Conservation (phyloP, 2,113 vertebrate genomes). For the Malurus alboscapulatus region DNA sequence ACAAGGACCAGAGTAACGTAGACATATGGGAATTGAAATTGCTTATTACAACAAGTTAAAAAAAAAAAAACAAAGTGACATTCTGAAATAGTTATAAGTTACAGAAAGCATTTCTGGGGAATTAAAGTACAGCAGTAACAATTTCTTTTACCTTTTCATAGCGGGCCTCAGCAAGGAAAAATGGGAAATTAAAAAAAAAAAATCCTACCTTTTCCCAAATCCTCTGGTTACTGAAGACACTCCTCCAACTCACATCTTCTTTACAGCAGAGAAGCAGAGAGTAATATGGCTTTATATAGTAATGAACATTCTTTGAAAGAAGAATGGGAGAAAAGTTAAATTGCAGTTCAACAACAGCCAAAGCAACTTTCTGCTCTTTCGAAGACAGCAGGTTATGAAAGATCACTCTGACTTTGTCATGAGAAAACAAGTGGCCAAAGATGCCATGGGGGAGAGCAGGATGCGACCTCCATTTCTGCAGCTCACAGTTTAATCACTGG, state of each 20-base stretch:
- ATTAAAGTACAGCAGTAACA: neutral
- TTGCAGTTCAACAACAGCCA: neutral
- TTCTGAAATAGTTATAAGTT: neutral
- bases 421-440: neutral
- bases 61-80: neutral
- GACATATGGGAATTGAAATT: neutral
- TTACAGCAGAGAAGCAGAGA: neutral
- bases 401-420: neutral
- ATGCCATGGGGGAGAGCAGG: neutral
- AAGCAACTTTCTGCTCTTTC: fast-evolving
- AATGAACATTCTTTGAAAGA: neutral
- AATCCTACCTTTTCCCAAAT: neutral
- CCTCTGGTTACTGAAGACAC: neutral
- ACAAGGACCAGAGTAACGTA: neutral
- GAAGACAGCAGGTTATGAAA: neutral
- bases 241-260: neutral
- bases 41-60: neutral
- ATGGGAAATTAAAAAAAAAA: neutral
- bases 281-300: neutral
- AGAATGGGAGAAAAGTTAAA: neutral
- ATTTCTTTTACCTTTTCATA: neutral
- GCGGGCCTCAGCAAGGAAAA: neutral
- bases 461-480: neutral
- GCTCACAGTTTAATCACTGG: neutral
- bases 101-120: neutral